Evolutionary conservation across 2,113 vertebrate genomes (phyloP), one percentile per base, ranked within the genome.

Genomic region (Cyprichromis sp.): DNA sequence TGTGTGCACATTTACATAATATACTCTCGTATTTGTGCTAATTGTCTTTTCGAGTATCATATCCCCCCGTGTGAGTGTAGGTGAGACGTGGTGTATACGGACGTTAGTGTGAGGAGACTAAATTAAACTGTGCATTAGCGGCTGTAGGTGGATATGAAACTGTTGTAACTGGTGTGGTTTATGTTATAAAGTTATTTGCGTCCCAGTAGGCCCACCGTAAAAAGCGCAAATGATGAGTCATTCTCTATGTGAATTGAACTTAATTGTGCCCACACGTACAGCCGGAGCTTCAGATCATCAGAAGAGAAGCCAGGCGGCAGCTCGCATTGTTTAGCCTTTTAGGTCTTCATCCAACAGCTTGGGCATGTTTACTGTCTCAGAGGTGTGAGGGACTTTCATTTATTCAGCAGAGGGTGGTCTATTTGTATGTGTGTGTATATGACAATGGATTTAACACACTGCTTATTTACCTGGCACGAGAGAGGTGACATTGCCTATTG

Each of bases 201-300:
- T 93, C 91, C 88, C 92, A 47, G 91, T 52, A 76, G 94, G 92
- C 85, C 50, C 38, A 84, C 90, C 61, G 91, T 88, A 91, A 95
- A 78, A 95, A 94, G 92, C 88, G 85, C 93, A 89, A 89, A 71
- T 80, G 87, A 91, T 95, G 95, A 95, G 91, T 95, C 95, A 94
- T 61, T 82, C 85, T 91, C 85, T 21, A 8, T 85, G 90, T 91
- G 89, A 93, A 54, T 76, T 71, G 90, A 91, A 88, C 63, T 88
- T 86, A 92, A 94, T 93, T 91, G 93, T 87, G 87, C 92, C 91
- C 93, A 92, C 92, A 88, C 86, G 2, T 82, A 85, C 31, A 84
- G 66, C 89, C 6, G 9, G 21, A 19, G 68, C 78, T 81, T 84
- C 36, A 4, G 79, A 78, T 85, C 66, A 82, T 26, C 71, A 82